A percentile compares a stretch with the other conserved stretches of the same genome.
These are phyloP conservation scores for Tetrax tetrax DNA, from an alignment of 2,113 vertebrate genomes.

Conservation along the genomic window DNA sequence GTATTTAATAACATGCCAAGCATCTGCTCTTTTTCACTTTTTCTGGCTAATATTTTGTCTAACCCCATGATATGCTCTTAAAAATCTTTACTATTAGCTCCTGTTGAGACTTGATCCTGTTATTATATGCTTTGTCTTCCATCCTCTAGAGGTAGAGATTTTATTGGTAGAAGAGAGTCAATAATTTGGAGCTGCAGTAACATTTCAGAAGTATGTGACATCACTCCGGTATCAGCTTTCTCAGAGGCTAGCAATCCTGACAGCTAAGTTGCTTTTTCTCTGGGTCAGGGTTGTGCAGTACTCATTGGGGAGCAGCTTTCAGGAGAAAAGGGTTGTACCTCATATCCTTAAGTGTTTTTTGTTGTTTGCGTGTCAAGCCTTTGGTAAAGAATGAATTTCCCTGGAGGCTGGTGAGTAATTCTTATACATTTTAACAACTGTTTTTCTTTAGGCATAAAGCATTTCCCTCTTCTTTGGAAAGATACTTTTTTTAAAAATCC, in stretches of 20 bases:
- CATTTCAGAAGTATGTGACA: slow-evolving; percentile 76
- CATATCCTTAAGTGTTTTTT: not conserved
- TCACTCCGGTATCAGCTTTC: slow-evolving; percentile 83
- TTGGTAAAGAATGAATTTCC: slow-evolving; percentile 28
- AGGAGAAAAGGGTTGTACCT: slow-evolving; percentile 33
- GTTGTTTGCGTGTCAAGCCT: not conserved
- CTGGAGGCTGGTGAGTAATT: slow-evolving; percentile 70
- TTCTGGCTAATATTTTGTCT: not conserved
- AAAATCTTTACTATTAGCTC: not conserved
- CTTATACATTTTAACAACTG: slow-evolving; percentile 4
- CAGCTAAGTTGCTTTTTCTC: slow-evolving; percentile 62
- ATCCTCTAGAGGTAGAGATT: not conserved
- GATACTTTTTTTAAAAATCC: not conserved
- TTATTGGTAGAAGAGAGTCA: slow-evolving; percentile 53
- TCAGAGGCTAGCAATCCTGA: slow-evolving; percentile 57
- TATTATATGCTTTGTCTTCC: not conserved
- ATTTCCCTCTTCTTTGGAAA: not conserved
- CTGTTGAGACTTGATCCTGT: not conserved
- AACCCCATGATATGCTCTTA: accelerated
- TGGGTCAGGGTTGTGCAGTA: slow-evolving; percentile 43
- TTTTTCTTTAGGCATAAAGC: not conserved
- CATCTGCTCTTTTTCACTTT: not conserved
- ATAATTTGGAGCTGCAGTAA: slow-evolving; percentile 56
- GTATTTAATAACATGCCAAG: not conserved
- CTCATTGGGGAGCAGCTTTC: slow-evolving; percentile 57